Percentiles rank a stretch among this genome's conserved stretches.
phyloP scores from a whole-genome alignment of 2,888 invertebrate species.

The Diplazon laetatorius region DNA sequence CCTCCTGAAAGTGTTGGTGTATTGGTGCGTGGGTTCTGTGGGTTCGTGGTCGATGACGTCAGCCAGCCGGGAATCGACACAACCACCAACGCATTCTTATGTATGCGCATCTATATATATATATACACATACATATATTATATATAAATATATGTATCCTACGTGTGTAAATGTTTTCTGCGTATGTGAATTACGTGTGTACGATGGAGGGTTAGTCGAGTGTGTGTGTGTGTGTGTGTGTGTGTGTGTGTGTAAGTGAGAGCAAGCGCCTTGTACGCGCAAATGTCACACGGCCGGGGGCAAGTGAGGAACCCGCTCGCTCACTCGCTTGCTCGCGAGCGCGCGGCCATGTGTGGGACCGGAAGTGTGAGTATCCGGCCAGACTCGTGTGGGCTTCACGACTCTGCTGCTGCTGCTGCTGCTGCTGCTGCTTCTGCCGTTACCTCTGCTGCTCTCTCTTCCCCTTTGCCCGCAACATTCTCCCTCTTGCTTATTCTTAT shows the following conservation, averaged over 20 bases:
- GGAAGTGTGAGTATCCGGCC: conserved; percentile 83
- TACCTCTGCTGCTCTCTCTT: conserved; percentile 10
- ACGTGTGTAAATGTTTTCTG: conserved; percentile 50
- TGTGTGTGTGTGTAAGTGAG: conserved; percentile 38
- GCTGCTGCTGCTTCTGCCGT: conserved; percentile 34
- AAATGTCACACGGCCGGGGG: conserved; percentile 67
- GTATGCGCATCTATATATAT: not conserved
- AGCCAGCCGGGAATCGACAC: conserved; percentile 55
- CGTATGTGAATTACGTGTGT: conserved; percentile 50
- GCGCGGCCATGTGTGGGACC: conserved; percentile 81
- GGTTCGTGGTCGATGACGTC: conserved; percentile 64
- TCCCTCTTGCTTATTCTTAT: conserved; percentile 49
- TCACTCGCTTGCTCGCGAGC: conserved; percentile 62
- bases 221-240: conserved; percentile 58
- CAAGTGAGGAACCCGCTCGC: conserved; percentile 59
- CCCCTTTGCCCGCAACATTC: conserved; percentile 43
- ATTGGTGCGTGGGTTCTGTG: conserved; percentile 62
- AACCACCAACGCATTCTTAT: conserved; percentile 15
- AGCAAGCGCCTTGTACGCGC: conserved; percentile 56
- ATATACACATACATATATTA: conserved; percentile 28
- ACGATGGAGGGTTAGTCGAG: conserved; percentile 58
- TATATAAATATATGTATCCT: too few relatives aligned
- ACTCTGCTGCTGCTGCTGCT: conserved; percentile 47
- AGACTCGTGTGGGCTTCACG: conserved; percentile 82
- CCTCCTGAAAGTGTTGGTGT: conserved; percentile 57